Base-by-base conservation (phyloP, 1,140 invertebrate species). In the Drosophila fuyamai region DNA sequence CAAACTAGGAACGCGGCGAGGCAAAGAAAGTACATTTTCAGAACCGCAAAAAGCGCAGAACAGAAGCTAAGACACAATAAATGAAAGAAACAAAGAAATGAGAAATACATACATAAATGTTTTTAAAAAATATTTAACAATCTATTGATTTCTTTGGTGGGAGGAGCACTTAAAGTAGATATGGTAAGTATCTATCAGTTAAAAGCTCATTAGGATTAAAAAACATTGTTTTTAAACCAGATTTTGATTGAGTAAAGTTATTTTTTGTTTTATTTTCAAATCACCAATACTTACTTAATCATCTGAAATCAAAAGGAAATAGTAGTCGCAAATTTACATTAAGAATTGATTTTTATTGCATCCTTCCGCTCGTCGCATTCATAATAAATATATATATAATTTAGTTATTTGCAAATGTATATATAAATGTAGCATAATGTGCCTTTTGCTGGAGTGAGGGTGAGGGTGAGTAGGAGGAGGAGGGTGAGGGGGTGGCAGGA, bases 301-400 rank as follows among this genome's bases (percentile, higher is more conserved):
- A 32, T 32, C 5, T 27, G 5, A 3, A 27, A 27, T n/a, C 5
- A 9, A 16, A 18, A 10, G 0, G 4, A 18, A 10, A 44, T 7
- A 44, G 9, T 7, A 18, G n/a, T 44, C 2, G 46, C 5, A 13
- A 51, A 16, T 36, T 6, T 75, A 76, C 73, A 76, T 75, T 75
- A 36, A 76, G 73, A 76, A 66, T 75, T 76, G 54, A 79, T 79
- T 79, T 79, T 79, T 73, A 73, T 85, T 85, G 79, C 81, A 78
- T 56, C 32, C 43, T 8, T 59, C 47, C 40, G 56, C 36, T 61
- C 55, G 61, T 68, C 68, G 59, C 53, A 66, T 75, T 78, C 53
- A 81, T 83, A 83, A 83, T 76, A 73, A 76, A 83, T 71, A 66
- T 66, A 66, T 66, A 23, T 65, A 57, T 60, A 66, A 75, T 82